phyloP scores from a whole-genome alignment of 2,888 invertebrate genomes.

The Entomobrya multifasciata region DNA sequence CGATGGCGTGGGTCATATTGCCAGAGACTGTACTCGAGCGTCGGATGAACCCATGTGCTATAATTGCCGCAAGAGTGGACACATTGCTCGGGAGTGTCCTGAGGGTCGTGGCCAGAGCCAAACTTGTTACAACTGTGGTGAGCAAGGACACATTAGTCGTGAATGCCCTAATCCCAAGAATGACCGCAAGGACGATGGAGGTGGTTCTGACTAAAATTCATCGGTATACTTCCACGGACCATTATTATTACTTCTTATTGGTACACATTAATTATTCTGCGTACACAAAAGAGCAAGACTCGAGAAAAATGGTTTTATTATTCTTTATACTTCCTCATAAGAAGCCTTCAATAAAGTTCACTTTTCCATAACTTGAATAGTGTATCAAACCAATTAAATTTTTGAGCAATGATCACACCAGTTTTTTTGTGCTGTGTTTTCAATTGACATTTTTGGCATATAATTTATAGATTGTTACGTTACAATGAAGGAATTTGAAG shows the following conservation, averaged over 20 bases:
- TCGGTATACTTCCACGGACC: slow-evolving; percentile 57
- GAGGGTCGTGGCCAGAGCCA: slow-evolving; percentile 83
- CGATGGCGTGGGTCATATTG: slow-evolving; percentile 87
- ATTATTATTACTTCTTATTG: slow-evolving; percentile 43
- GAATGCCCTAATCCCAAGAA: slow-evolving; percentile 84
- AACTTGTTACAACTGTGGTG: slow-evolving; percentile 96
- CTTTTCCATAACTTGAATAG: slow-evolving; percentile 44
- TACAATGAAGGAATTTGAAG: no score
- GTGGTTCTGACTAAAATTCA: slow-evolving; percentile 56
- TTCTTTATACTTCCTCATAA: slow-evolving; percentile 50
- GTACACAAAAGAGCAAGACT: slow-evolving; percentile 51
- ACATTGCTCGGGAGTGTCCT: slow-evolving; percentile 88
- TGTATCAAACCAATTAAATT: slow-evolving; percentile 21
- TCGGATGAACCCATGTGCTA: slow-evolving; percentile 88
- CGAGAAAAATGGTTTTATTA: slow-evolving; percentile 51
- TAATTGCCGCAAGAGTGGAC: slow-evolving; percentile 96
- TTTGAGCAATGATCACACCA: slow-evolving; percentile 24
- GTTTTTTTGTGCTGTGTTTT: slow-evolving; percentile 25
- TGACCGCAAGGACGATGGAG: slow-evolving; percentile 64
- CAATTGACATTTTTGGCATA: slow-evolving; percentile 23
- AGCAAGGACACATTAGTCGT: slow-evolving; percentile 92
- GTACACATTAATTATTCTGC: slow-evolving; percentile 38
- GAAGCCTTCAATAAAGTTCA: slow-evolving; percentile 47
- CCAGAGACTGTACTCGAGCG: slow-evolving; percentile 87
- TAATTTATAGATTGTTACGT: neutral